Evolutionary conservation across 2,113 vertebrate genomes (phyloP).

Genomic region (Daphoenositta chrysoptera): DNA sequence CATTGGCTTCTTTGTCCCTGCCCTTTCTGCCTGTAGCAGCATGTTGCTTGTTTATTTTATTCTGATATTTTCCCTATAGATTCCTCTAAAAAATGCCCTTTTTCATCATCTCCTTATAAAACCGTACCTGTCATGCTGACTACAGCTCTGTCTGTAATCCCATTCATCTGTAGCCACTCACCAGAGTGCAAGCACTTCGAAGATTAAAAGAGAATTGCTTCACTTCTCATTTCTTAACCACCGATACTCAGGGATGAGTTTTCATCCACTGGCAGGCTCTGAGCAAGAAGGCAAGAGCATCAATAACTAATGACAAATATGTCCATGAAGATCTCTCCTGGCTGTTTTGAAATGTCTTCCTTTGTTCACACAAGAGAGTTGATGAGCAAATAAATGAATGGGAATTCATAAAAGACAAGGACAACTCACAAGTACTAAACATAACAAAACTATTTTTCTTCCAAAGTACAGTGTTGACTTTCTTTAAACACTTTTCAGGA

Average conservation of each 20-base stretch:
- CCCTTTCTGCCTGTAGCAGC: background rate
- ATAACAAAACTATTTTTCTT: background rate
- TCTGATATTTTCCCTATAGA: background rate
- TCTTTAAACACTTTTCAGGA: background rate
- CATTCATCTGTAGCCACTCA: background rate
- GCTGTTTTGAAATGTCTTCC: background rate
- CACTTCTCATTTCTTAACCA: conserved; percentile 7
- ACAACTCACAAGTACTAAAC: background rate
- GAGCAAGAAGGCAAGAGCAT: background rate
- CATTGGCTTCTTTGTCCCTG: background rate
- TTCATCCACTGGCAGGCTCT: background rate
- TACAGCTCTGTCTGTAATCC: background rate
- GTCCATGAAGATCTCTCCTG: background rate
- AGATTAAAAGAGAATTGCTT: conserved; percentile 41
- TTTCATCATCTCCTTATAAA: conserved; percentile 2
- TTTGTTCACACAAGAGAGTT: background rate
- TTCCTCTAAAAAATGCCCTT: background rate
- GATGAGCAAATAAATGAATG: conserved; percentile 5
- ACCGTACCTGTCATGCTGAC: background rate
- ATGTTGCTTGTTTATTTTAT: background rate
- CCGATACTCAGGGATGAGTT: background rate
- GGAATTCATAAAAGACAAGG: background rate
- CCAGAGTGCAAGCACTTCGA: conserved; percentile 5
- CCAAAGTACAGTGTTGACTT: background rate
- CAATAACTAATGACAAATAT: conserved; percentile 34